A percentile compares a stretch with the other conserved stretches of the same genome.
Evolutionary conservation across 2,113 vertebrate genomes (phyloP).

Genomic region (Coturnix japonica): DNA sequence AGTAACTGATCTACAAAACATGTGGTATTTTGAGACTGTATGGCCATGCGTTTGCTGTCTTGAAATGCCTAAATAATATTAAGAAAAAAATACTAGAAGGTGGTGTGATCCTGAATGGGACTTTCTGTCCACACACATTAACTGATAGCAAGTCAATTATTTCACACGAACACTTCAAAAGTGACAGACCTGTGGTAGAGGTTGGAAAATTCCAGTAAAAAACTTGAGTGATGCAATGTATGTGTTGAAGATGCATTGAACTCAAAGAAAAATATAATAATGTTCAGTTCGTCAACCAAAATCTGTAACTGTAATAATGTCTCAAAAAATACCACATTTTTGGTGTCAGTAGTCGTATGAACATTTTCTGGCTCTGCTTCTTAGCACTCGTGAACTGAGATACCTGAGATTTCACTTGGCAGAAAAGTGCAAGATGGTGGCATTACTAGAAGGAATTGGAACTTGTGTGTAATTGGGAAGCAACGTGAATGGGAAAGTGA

Average conservation of each 20-base stretch:
- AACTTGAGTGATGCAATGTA: background rate
- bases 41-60: background rate
- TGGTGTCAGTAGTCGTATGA: background rate
- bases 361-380: background rate
- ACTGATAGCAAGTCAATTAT: background rate
- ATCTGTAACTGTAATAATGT: background rate
- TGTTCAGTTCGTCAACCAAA: background rate
- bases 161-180: background rate
- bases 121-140: background rate
- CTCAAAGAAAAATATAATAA: background rate
- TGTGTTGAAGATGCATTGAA: background rate
- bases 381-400: background rate
- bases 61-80: background rate
- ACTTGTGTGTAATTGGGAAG: background rate
- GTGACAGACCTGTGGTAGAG: fast-evolving
- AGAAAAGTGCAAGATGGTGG: background rate
- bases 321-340: background rate
- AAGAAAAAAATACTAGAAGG: background rate
- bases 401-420: background rate
- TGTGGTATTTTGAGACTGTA: background rate
- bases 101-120: background rate
- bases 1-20: background rate
- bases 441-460: background rate
- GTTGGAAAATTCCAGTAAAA: background rate
- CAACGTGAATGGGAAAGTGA: background rate